Evolutionary conservation across 1,140 invertebrate species (phyloP).

Genomic region (Zaprionus camerounensis): DNA sequence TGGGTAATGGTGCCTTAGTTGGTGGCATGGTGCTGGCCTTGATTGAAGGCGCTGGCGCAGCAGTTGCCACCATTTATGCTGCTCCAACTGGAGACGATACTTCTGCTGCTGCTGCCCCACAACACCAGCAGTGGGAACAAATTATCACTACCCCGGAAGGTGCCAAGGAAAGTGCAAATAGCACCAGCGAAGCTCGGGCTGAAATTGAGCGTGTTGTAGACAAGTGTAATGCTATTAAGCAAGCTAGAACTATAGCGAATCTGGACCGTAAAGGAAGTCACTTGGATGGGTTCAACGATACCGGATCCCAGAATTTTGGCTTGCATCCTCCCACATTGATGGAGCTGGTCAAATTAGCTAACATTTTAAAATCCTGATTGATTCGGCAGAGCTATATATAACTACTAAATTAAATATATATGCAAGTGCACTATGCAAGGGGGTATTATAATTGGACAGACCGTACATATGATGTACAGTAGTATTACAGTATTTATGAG

Average conservation of each 20-base stretch:
- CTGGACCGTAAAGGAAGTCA: not conserved
- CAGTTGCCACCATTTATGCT: constrained; percentile 68
- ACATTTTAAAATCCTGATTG: constrained; percentile 48
- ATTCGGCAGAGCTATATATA: not conserved
- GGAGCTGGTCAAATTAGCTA: constrained; percentile 52
- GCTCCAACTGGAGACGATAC: constrained; percentile 3
- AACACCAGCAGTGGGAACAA: constrained; percentile 57
- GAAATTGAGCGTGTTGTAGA: constrained; percentile 55
- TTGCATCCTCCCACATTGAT: constrained; percentile 38
- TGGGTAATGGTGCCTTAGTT: constrained; percentile 68
- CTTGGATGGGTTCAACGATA: not conserved
- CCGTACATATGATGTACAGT: too few relatives aligned
- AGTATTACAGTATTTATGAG: too few relatives aligned
- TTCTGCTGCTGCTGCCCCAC: constrained; percentile 29
- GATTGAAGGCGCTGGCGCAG: constrained; percentile 64
- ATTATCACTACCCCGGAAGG: not conserved
- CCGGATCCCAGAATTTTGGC: not conserved
- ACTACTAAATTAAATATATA: constrained; percentile 53
- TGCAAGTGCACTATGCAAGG: constrained; percentile 10
- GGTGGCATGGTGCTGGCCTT: constrained; percentile 66
- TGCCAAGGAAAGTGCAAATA: not conserved
- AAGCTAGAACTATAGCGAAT: not conserved
- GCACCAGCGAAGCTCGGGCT: constrained; percentile 14
- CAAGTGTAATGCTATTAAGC: constrained; percentile 41
- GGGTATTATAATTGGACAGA: too few relatives aligned